phyloP scores from a whole-genome alignment of 2,888 invertebrate species.

The Drosophila colorata region DNA sequence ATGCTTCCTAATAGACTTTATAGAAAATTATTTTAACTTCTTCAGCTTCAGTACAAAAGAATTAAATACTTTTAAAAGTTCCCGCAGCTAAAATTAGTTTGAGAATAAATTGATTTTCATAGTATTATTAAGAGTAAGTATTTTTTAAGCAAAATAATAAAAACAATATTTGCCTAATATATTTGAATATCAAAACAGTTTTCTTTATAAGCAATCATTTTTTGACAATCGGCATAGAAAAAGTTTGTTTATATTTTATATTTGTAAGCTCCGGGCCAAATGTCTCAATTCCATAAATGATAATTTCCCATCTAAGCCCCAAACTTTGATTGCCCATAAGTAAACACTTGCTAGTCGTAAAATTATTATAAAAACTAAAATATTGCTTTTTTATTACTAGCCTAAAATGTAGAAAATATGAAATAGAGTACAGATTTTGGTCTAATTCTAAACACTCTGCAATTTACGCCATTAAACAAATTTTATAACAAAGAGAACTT shows the following conservation, averaged over 20 bases:
- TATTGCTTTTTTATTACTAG: no score
- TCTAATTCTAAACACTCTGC: not conserved
- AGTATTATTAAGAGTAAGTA: no score
- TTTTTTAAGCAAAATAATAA: no score
- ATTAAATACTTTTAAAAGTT: not conserved
- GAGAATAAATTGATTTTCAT: no score
- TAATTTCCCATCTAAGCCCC: not conserved
- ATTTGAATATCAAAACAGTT: not conserved
- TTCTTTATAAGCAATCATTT: not conserved
- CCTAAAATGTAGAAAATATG: not conserved
- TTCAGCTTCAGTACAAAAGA: slow-evolving; percentile 31
- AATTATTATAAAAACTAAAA: slow-evolving; percentile 1
- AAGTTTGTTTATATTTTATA: no score
- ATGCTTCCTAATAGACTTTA: not conserved
- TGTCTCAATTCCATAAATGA: not conserved
- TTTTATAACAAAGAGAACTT: not conserved
- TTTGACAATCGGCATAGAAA: no score
- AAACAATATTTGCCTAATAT: no score
- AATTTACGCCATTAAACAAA: not conserved
- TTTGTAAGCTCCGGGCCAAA: not conserved
- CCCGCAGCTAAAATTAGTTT: no score
- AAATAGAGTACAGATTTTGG: not conserved
- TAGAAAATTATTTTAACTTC: not conserved
- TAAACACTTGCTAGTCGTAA: slow-evolving; percentile 12
- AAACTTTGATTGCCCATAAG: slow-evolving; percentile 12